Conservation (phyloP, 1,140 invertebrate genomes). For the Parasteatoda tepidariorum region DNA sequence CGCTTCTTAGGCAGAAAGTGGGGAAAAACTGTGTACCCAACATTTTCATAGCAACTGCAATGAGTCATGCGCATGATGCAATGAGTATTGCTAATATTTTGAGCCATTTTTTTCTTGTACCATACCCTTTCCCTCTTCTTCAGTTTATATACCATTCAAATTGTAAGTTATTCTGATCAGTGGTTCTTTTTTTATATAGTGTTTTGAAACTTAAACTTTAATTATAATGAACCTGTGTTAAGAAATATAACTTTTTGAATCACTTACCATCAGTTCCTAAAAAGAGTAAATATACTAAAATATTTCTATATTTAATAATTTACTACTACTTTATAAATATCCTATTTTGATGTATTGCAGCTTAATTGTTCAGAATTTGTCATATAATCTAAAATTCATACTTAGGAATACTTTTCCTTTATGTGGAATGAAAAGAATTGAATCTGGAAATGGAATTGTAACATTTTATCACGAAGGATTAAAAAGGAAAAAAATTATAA, state of each 20-base stretch:
- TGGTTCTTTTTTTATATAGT: neutral
- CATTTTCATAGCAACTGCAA: neutral
- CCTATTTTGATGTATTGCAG: neutral
- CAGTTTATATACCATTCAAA: neutral
- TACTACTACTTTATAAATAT: neutral
- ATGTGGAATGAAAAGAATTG: conserved; percentile 37
- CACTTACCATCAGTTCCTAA: too few relatives aligned
- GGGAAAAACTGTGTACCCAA: neutral
- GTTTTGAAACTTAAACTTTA: neutral
- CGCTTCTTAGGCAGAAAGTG: neutral
- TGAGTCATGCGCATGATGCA: neutral
- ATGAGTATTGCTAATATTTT: neutral
- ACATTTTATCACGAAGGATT: conserved; percentile 60
- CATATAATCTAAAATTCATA: too few relatives aligned
- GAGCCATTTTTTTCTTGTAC: neutral
- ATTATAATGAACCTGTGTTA: too few relatives aligned
- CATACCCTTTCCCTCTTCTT: neutral
- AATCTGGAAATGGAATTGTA: conserved; percentile 53
- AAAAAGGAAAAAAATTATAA: conserved; percentile 11
- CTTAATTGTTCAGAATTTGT: neutral
- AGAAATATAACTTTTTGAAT: too few relatives aligned
- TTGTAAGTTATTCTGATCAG: neutral
- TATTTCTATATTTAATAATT: too few relatives aligned
- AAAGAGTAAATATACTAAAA: too few relatives aligned
- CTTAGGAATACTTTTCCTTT: conserved; percentile 53